Evolutionary conservation across 2,113 vertebrate genomes (phyloP).

Genomic region (Poecile atricapillus): DNA sequence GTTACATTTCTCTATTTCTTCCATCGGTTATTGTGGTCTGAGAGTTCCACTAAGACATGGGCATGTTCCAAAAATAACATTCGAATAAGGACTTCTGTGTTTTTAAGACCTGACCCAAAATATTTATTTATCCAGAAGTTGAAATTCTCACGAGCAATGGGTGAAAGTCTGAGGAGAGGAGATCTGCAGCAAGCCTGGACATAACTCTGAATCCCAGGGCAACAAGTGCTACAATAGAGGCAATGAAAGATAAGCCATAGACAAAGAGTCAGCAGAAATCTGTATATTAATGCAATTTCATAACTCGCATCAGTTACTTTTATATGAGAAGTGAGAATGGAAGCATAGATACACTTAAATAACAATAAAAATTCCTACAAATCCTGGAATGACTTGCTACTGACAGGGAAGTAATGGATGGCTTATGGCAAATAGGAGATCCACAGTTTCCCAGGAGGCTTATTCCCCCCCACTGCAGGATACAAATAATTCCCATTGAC

Average conservation of each 20-base stretch:
- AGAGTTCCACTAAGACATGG: slow-evolving; percentile 68
- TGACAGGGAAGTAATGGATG: slow-evolving; percentile 2
- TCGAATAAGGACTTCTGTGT: slow-evolving; percentile 68
- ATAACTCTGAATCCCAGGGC: slow-evolving; percentile 11
- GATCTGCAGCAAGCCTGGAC: slow-evolving; percentile 50
- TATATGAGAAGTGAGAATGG: not conserved
- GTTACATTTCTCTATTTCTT: slow-evolving; percentile 47
- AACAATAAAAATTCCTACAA: slow-evolving; percentile 2
- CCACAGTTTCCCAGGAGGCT: slow-evolving; percentile 40
- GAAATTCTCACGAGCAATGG: slow-evolving; percentile 78
- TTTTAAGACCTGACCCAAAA: slow-evolving; percentile 77
- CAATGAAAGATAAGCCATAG: slow-evolving; percentile 12
- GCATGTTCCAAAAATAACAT: slow-evolving; percentile 69
- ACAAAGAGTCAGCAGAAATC: slow-evolving; percentile 20
- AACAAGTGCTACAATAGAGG: not conserved
- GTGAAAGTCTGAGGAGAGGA: slow-evolving; percentile 64
- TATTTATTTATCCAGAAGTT: slow-evolving; percentile 75
- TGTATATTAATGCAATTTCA: not conserved
- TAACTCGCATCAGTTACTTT: not conserved
- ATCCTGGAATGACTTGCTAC: slow-evolving; percentile 3
- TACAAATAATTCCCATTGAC: slow-evolving; percentile 51
- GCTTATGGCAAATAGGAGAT: slow-evolving; percentile 21
- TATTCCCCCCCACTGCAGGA: slow-evolving; percentile 3
- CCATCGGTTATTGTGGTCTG: slow-evolving; percentile 62
- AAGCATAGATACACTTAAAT: not conserved